Evolutionary conservation across 1,140 invertebrate species (phyloP).

Genomic region (Argopecten irradians): DNA sequence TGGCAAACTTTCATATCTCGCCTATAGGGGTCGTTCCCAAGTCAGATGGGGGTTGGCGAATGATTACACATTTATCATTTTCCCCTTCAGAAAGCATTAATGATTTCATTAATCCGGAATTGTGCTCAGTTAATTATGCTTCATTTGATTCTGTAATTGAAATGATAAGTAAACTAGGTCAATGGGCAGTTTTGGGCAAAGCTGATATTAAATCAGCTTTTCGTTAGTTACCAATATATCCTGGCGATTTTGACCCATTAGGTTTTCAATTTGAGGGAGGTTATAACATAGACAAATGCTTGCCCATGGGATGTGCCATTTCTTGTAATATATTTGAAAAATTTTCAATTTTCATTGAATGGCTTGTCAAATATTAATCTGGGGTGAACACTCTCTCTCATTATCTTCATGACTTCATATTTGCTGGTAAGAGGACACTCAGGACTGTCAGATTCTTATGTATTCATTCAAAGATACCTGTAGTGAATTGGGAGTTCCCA

Average conservation of each 20-base stretch:
- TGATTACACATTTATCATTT: background rate
- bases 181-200: background rate
- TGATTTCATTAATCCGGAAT: background rate
- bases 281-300: background rate
- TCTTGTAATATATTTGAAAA: slow-evolving; percentile 25
- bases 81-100: background rate
- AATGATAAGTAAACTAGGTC: background rate
- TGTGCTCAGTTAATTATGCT: slow-evolving; percentile 5
- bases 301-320: slow-evolving; percentile 23
- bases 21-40: too few species aligned
- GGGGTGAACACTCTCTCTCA: background rate
- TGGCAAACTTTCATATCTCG: too few species aligned
- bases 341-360: slow-evolving; percentile 28
- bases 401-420: slow-evolving; percentile 39
- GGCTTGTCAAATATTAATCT: background rate
- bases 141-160: slow-evolving; percentile 30
- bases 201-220: slow-evolving; percentile 2
- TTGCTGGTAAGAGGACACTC: background rate
- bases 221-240: background rate
- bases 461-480: background rate
- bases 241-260: slow-evolving; percentile 23
- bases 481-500: slow-evolving; percentile 24
- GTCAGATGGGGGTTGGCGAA: background rate
- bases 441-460: background rate
- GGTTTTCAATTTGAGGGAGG: slow-evolving; percentile 26